A percentile compares a stretch with the other conserved stretches of the same genome.
Conservation (phyloP, 2,888 invertebrate species). For the Scrobipalpa atriplicella region DNA sequence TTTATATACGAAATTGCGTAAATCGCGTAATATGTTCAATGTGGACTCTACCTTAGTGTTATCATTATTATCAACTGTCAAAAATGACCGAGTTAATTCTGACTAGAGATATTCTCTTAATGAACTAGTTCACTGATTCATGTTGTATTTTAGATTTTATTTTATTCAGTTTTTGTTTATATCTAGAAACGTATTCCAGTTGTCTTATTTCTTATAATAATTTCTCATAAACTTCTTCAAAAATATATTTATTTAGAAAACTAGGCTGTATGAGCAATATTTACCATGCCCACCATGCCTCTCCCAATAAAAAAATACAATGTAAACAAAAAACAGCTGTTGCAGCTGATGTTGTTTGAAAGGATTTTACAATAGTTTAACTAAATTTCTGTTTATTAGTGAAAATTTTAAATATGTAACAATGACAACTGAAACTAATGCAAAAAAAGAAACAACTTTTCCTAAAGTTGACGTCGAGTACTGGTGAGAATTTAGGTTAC, state of each 20-base stretch:
- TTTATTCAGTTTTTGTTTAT: too few species aligned
- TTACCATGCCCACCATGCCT: too few species aligned
- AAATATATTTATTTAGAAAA: too few species aligned
- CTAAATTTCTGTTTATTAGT: not conserved
- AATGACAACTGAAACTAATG: conserved; percentile 1
- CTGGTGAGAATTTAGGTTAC: conserved; percentile 68
- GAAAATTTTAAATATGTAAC: not conserved
- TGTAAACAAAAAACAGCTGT: conserved; percentile 23
- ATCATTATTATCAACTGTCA: not conserved
- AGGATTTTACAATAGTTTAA: not conserved
- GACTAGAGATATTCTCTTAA: not conserved
- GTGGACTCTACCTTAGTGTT: not conserved
- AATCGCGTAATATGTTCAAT: not conserved
- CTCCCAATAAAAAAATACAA: not conserved
- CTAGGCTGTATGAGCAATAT: not conserved
- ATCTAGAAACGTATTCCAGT: too few species aligned
- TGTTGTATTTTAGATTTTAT: too few species aligned
- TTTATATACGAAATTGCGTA: too few species aligned
- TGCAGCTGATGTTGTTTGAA: not conserved
- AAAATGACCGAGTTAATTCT: not conserved
- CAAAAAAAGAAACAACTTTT: conserved; percentile 3
- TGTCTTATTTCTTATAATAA: too few species aligned
- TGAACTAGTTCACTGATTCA: not conserved
- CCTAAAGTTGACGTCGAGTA: conserved; percentile 83
- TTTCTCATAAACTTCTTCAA: too few species aligned